Evolutionary conservation across 2,888 invertebrate species (phyloP), one percentile per base, ranked within the genome.

Genomic region (Sarcophaga carnaria): DNA sequence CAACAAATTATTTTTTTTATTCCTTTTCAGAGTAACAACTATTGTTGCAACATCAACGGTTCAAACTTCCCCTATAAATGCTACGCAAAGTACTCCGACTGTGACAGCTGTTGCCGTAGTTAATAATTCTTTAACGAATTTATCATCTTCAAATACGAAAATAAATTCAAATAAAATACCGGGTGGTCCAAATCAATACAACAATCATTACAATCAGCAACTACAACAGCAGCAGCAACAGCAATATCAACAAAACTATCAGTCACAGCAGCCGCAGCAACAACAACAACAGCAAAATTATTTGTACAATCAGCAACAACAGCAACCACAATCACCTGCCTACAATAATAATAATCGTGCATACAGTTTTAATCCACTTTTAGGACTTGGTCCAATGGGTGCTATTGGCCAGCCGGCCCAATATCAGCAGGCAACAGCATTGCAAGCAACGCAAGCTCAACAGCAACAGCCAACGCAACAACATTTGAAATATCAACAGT

Each of bases 401-500:
- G 62, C 87, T 47, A 84, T 87, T 64, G 87, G 87, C 1, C 87
- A 87, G 59, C 87, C 87, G 47, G 80, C 83, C 25, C 84, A 82
- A 77, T 87, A 84, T 63, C 87, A 86, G 8, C 37, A 37, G 70
- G 63, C 70, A 27, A 17, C 84, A 89, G 88, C 85, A 70, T 88
- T 84, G 75, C 20, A 75, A 79, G 63, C 80, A 66, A 62, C 63
- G 25, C 87, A 83, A 83, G 66, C 74, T 64, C 83, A 90, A 85
- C 74, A 90, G 89, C 88, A 90, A 89, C 86, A 85, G 60, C 88
- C 87, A 49, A 82, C 81, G 54, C 82, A 79, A 76, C 80, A 87
- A 62, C 69, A 81, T 62, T 80, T 87, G 67, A 75, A 87, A 78
- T 83, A 70, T 25, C 83, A 85, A 60, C 85, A 84, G 70, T 82